A percentile compares a stretch with the other conserved stretches of the same genome.
Conservation (phyloP, 2,113 vertebrate species). For the Zapornia atra region DNA sequence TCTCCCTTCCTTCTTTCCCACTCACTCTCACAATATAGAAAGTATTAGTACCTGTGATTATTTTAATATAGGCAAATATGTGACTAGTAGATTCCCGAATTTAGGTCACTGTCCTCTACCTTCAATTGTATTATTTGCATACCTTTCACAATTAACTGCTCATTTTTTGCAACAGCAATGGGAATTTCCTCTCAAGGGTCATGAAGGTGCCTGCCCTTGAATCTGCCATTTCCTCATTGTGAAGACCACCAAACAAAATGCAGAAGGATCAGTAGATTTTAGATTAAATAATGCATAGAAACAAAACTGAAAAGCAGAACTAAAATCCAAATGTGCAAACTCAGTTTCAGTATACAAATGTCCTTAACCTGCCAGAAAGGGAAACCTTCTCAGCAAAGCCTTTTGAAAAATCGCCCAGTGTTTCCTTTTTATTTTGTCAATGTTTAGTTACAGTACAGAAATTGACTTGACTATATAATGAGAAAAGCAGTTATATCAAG, state of each 20-base stretch:
- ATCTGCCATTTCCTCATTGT: not conserved
- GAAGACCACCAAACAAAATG: not conserved
- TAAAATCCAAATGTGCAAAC: not conserved
- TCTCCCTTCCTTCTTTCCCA: not conserved
- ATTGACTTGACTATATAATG: not conserved
- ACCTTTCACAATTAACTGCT: not conserved
- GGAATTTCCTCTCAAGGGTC: slow-evolving; percentile 12
- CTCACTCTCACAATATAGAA: not conserved
- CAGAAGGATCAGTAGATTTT: not conserved
- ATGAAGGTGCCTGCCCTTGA: not conserved
- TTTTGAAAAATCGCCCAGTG: not conserved
- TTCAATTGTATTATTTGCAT: not conserved
- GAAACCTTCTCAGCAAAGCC: slow-evolving; percentile 5
- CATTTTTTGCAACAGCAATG: not conserved
- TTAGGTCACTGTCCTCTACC: not conserved
- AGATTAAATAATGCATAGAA: not conserved
- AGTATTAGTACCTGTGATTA: not conserved
- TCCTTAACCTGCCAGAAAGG: not conserved
- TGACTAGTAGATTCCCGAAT: not conserved
- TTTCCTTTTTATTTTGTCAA: slow-evolving; percentile 4
- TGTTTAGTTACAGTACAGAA: not conserved
- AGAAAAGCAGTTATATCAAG: not conserved
- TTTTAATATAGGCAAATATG: not conserved
- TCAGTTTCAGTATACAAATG: slow-evolving; percentile 2
- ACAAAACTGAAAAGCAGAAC: slow-evolving; percentile 13